Evolutionary conservation across 1,140 invertebrate species (phyloP).

Genomic region (Bombyx mori): DNA sequence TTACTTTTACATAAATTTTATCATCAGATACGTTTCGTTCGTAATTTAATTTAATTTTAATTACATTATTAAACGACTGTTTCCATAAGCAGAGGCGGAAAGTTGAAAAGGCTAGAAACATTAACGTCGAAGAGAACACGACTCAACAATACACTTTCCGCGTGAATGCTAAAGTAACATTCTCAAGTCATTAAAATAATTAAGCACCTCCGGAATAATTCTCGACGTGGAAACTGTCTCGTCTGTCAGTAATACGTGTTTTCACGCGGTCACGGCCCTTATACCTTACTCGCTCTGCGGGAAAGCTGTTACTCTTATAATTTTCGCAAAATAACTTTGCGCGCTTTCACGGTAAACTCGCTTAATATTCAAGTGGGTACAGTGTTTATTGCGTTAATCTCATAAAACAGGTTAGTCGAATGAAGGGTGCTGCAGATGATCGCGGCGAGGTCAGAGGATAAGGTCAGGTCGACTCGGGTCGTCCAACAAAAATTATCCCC

Average conservation of each 20-base stretch:
- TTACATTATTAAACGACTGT: too few species aligned
- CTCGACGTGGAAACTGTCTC: constrained; percentile 17
- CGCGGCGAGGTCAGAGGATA: constrained; percentile 46
- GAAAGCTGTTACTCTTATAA: constrained; percentile 12
- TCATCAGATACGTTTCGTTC: too few species aligned
- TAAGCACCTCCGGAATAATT: constrained; percentile 10
- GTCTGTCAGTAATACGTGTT: constrained; percentile 13
- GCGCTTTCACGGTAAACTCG: constrained; percentile 13
- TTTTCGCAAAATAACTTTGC: constrained; percentile 14
- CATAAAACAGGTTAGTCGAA: constrained; percentile 54
- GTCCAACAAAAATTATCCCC: constrained; percentile 44
- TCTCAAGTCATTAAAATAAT: constrained; percentile 6
- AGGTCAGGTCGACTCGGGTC: constrained; percentile 39
- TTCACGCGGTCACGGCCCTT: constrained; percentile 2
- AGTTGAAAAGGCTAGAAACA: too few species aligned
- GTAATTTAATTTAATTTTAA: too few species aligned
- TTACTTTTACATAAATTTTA: too few species aligned
- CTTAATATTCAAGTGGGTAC: constrained; percentile 27
- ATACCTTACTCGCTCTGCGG: constrained; percentile 8
- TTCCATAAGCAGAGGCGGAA: too few species aligned
- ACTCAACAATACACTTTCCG: not conserved
- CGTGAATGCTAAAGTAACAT: not conserved
- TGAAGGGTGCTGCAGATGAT: constrained; percentile 44
- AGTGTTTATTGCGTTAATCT: constrained; percentile 35
- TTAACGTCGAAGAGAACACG: too few species aligned